Percentiles rank a stretch among this genome's conserved stretches.
Conservation (phyloP, 2,113 vertebrate genomes). For the Morone saxatilis region DNA sequence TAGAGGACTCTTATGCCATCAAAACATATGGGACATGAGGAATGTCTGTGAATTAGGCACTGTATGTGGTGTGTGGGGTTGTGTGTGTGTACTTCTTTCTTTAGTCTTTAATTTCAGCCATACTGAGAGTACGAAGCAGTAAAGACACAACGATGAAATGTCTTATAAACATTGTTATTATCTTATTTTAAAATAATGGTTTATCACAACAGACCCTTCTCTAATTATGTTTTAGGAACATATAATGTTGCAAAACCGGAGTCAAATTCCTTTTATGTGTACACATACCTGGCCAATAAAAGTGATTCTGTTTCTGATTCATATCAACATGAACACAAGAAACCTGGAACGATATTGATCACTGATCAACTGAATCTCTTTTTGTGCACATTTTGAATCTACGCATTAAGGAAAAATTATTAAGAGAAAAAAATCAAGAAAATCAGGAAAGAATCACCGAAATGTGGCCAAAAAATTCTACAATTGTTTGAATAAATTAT, state of each 20-base stretch:
- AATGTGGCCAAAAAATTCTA: background rate
- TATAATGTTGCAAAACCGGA: too few species aligned
- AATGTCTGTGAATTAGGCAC: conserved; percentile 6
- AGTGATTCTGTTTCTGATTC: too few species aligned
- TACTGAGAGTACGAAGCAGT: background rate
- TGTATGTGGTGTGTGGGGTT: background rate
- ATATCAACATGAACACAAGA: background rate
- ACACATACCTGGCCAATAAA: too few species aligned
- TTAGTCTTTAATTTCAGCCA: background rate
- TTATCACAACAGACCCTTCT: background rate
- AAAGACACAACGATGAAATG: background rate
- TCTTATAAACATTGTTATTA: background rate
- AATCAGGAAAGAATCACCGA: background rate
- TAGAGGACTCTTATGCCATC: background rate
- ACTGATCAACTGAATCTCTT: background rate
- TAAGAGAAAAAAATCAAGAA: too few species aligned
- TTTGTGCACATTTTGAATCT: background rate
- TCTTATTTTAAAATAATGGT: background rate
- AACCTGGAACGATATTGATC: too few species aligned
- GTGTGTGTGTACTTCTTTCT: background rate
- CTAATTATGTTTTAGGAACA: background rate
- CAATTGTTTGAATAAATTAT: background rate
- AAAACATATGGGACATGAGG: conserved; percentile 5
- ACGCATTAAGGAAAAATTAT: too few species aligned
- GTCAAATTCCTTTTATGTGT: too few species aligned